Percentiles rank a stretch among this genome's conserved stretches.
phyloP scores from a whole-genome alignment of 1,140 invertebrate species.

The Drosophila pruinosa region DNA sequence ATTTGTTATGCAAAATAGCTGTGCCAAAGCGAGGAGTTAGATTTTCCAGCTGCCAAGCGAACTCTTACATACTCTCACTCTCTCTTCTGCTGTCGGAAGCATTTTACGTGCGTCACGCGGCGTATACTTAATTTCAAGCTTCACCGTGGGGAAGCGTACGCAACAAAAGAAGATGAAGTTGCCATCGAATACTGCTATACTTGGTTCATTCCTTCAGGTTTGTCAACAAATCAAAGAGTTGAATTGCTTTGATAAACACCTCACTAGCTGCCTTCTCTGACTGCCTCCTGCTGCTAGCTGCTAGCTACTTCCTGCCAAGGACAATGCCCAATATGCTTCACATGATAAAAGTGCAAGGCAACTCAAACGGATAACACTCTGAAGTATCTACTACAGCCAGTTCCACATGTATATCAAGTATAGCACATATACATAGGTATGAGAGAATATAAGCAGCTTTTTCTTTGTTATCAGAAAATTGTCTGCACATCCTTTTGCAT shows the following conservation, averaged over 20 bases:
- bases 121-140: slow-evolving; percentile 33
- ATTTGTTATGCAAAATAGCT: slow-evolving; percentile 40
- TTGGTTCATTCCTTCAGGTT: slow-evolving; percentile 2
- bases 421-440: slow-evolving; percentile 1
- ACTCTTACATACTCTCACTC: too few relatives aligned
- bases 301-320: background rate
- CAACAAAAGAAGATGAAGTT: background rate
- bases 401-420: background rate
- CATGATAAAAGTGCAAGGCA: slow-evolving; percentile 18
- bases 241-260: slow-evolving; percentile 68
- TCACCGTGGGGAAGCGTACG: slow-evolving; percentile 3
- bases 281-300: background rate
- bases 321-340: slow-evolving; percentile 36
- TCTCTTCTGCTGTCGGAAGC: too few relatives aligned
- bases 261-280: background rate
- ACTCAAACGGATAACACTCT: background rate
- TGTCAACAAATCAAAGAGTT: slow-evolving; percentile 49
- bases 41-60: too few relatives aligned
- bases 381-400: slow-evolving; percentile 2
- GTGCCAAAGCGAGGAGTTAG: too few relatives aligned
- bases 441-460: slow-evolving; percentile 72
- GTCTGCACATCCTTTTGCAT: slow-evolving; percentile 56
- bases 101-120: background rate
- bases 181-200: background rate
- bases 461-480: slow-evolving; percentile 60